A percentile compares a stretch with the other conserved stretches of the same genome.
These are phyloP conservation scores for Drosophila mimica DNA, from an alignment of 2,888 invertebrate species.

Conservation along the genomic window DNA sequence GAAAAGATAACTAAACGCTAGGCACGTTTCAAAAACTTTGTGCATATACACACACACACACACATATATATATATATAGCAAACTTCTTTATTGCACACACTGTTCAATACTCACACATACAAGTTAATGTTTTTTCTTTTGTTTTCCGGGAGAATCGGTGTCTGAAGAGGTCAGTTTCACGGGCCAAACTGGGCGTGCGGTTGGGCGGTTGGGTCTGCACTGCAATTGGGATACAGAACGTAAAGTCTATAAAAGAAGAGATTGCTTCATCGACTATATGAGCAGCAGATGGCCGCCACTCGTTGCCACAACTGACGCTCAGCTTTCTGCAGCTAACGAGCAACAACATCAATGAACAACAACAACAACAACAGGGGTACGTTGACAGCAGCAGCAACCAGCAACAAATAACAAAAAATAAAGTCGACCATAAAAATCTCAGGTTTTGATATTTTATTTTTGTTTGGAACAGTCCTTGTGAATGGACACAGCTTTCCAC, in stretches of 20 bases:
- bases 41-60: not conserved
- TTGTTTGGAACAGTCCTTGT: conserved; percentile 26
- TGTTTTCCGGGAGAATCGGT: conserved; percentile 59
- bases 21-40: conserved; percentile 50
- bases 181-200: conserved; percentile 16
- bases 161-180: conserved; percentile 49
- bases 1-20: conserved; percentile 20
- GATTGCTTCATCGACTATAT: conserved; percentile 53
- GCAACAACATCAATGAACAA: conserved; percentile 26
- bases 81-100: conserved; percentile 6
- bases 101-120: conserved; percentile 45
- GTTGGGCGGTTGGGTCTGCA: conserved; percentile 4
- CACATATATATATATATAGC: conserved; percentile 6
- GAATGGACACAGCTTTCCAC: conserved; percentile 26
- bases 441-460: conserved; percentile 69
- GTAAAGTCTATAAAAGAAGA: conserved; percentile 74
- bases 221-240: conserved; percentile 52
- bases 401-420: conserved; percentile 59
- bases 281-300: conserved; percentile 30
- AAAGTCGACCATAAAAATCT: conserved; percentile 76
- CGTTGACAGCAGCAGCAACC: conserved; percentile 17
- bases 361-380: conserved; percentile 16
- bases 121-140: conserved; percentile 50
- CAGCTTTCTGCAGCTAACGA: conserved; percentile 46
- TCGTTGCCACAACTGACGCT: conserved; percentile 28